Evolutionary conservation across 2,797 vertebrate genomes (phyloP).

Genomic region (Odontamblyopus lacepedii): DNA sequence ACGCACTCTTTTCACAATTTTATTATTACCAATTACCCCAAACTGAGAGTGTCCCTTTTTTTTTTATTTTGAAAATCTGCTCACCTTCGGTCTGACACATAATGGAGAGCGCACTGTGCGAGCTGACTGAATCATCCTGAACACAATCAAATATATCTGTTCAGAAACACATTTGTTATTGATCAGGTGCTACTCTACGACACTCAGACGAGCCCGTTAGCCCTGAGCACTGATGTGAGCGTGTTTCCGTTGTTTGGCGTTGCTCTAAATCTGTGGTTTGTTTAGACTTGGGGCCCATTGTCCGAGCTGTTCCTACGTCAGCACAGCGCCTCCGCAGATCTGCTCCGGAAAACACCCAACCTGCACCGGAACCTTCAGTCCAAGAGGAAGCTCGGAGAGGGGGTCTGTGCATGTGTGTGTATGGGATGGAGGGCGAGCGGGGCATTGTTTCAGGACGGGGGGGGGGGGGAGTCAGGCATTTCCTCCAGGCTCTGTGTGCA

Average conservation of each 20-base stretch:
- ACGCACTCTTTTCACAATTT: too few relatives aligned
- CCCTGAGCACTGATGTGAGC: background rate
- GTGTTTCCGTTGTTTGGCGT: slow-evolving; percentile 5
- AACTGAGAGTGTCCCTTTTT: too few relatives aligned
- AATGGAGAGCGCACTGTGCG: too few relatives aligned
- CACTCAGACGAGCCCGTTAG: background rate
- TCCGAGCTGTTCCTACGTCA: slow-evolving; percentile 78
- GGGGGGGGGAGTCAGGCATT: slow-evolving; percentile 49
- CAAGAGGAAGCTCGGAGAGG: slow-evolving; percentile 76
- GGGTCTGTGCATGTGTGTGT: slow-evolving; percentile 62
- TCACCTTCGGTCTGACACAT: too few relatives aligned
- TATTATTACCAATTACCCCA: too few relatives aligned
- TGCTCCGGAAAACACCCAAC: slow-evolving; percentile 83
- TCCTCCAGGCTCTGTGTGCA: slow-evolving; percentile 32
- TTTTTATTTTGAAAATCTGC: too few relatives aligned
- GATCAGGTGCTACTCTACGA: too few relatives aligned
- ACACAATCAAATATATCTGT: too few relatives aligned
- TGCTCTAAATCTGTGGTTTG: slow-evolving; percentile 54
- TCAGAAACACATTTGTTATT: too few relatives aligned
- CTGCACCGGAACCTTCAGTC: slow-evolving; percentile 84
- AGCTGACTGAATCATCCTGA: slow-evolving; percentile 9
- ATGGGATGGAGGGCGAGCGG: slow-evolving; percentile 7
- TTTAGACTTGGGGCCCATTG: slow-evolving; percentile 77
- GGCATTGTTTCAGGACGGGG: slow-evolving; percentile 48
- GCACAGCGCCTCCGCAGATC: slow-evolving; percentile 73